Conservation (phyloP, 2,113 vertebrate species). For the Crocuta crocuta region DNA sequence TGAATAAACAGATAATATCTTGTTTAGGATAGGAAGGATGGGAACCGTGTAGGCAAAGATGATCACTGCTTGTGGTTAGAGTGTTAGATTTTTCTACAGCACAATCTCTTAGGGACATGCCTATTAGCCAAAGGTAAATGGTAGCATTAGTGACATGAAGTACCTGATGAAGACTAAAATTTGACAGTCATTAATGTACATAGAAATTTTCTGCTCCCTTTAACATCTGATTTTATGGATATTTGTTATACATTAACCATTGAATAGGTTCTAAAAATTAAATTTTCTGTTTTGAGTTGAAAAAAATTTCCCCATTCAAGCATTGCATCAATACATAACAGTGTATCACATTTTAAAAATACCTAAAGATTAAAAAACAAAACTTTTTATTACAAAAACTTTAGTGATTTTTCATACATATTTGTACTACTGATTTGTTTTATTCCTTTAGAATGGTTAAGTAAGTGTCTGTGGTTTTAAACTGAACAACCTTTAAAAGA, state of each 20-base stretch:
- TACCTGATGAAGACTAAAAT: not conserved
- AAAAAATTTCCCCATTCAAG: not conserved
- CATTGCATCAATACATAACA: not conserved
- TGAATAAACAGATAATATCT: not conserved
- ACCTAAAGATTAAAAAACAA: not conserved
- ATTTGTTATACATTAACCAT: not conserved
- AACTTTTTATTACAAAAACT: not conserved
- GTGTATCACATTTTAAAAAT: not conserved
- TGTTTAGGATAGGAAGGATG: not conserved
- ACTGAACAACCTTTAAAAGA: not conserved
- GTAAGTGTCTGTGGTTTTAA: not conserved
- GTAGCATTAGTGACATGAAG: not conserved
- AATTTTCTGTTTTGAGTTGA: not conserved
- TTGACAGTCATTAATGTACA: not conserved
- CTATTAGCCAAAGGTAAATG: not conserved
- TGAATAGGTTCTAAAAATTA: not conserved
- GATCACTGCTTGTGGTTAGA: not conserved
- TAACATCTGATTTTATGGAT: not conserved
- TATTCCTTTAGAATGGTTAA: conserved; percentile 31
- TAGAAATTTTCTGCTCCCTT: not conserved
- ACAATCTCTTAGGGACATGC: not conserved
- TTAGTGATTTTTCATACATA: not conserved
- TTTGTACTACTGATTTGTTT: not conserved
- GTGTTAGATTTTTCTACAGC: not conserved
- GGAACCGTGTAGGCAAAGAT: not conserved